Conservation (phyloP, 2,797 vertebrate genomes). For the Neopelma chrysocephalum region DNA sequence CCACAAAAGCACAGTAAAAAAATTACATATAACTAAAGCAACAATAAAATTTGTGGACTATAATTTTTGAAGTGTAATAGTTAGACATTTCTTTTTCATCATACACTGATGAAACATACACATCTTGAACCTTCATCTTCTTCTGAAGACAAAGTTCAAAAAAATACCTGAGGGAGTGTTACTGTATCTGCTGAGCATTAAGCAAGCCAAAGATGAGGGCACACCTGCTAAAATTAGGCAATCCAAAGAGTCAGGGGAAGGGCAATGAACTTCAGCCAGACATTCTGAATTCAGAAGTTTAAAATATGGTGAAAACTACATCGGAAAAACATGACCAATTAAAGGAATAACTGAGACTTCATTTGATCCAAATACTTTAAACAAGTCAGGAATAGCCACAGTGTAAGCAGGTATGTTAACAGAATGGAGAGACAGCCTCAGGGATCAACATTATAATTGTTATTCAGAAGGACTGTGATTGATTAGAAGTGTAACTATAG, state of each 20-base stretch:
- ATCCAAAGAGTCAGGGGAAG: neutral
- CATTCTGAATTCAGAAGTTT: neutral
- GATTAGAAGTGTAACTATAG: constrained; percentile 18
- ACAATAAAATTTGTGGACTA: neutral
- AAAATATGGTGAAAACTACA: neutral
- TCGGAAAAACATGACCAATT: neutral
- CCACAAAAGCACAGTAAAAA: neutral
- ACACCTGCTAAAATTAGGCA: constrained; percentile 27
- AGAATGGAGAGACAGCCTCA: neutral
- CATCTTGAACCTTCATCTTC: neutral
- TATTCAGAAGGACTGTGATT: constrained; percentile 11
- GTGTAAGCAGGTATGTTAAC: neutral
- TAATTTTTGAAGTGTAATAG: neutral
- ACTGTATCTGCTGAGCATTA: neutral
- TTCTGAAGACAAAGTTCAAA: neutral
- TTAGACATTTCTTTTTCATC: neutral
- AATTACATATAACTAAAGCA: neutral
- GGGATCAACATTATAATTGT: constrained; percentile 33
- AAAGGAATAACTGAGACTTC: neutral
- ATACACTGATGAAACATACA: too few relatives aligned
- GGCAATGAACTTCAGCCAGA: neutral
- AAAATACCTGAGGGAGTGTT: neutral
- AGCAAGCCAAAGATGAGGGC: neutral
- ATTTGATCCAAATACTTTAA: constrained; percentile 37
- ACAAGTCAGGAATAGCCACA: constrained; percentile 39